phyloP scores from a whole-genome alignment of 2,797 vertebrate species.

The Threskiornis aethiopicus region DNA sequence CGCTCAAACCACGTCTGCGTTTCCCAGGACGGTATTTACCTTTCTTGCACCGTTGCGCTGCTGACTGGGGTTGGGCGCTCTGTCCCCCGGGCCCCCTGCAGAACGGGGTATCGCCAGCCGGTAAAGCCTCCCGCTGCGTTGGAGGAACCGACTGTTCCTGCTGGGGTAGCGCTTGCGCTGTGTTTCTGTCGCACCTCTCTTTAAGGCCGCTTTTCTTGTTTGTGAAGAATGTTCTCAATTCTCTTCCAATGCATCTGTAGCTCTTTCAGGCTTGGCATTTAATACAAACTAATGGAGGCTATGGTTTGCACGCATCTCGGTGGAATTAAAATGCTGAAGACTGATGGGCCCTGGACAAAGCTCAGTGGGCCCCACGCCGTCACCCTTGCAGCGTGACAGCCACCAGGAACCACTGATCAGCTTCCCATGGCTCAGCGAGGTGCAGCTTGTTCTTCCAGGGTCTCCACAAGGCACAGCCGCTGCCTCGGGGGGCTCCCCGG shows the following conservation, averaged over 20 bases:
- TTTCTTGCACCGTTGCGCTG: background rate
- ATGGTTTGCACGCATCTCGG: rapidly evolving
- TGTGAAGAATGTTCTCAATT: background rate
- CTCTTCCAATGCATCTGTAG: background rate
- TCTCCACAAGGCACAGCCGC: background rate
- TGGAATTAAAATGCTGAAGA: background rate
- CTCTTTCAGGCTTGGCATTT: background rate
- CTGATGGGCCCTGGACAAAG: background rate
- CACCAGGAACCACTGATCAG: background rate
- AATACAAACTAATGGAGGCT: background rate
- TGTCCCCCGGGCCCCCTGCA: rapidly evolving
- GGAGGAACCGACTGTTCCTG: background rate
- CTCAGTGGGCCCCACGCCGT: rapidly evolving
- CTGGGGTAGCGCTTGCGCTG: background rate
- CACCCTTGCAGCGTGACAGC: background rate
- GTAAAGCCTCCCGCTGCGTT: background rate
- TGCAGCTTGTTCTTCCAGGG: background rate
- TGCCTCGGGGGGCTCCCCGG: background rate
- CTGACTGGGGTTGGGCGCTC: rapidly evolving
- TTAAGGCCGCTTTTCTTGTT: background rate
- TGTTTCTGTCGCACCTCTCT: background rate
- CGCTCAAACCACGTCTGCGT: rapidly evolving
- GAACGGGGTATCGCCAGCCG: rapidly evolving
- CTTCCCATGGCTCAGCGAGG: background rate
- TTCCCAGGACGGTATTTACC: background rate